Evolutionary conservation across 2,113 vertebrate species (phyloP).

Genomic region (Rattus norvegicus): DNA sequence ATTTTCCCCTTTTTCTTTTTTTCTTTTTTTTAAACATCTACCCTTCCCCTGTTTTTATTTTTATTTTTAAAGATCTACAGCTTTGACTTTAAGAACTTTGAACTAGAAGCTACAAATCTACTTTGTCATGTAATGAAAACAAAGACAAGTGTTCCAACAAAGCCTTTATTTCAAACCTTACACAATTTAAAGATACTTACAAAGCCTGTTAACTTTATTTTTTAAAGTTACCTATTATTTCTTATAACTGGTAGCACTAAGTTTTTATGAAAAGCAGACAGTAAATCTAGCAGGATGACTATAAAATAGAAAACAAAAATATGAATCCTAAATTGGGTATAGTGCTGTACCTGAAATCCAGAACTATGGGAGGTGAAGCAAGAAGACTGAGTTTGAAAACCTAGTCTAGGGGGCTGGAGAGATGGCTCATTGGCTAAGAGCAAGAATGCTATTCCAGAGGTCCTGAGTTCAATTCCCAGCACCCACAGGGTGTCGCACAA

Average conservation of each 20-base stretch:
- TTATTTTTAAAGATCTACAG: not conserved
- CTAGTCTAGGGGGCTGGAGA: too few relatives aligned
- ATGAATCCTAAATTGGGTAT: not conserved
- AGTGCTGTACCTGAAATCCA: not conserved
- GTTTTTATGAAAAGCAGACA: constrained; percentile 34
- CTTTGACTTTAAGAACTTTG: not conserved
- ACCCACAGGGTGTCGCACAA: too few relatives aligned
- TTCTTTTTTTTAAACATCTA: not conserved
- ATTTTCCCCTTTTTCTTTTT: constrained; percentile 19
- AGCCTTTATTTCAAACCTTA: constrained; percentile 37
- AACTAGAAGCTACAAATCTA: constrained; percentile 37
- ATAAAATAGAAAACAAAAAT: constrained; percentile 33
- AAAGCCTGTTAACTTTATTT: not conserved
- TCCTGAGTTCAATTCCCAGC: too few relatives aligned
- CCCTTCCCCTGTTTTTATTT: not conserved
- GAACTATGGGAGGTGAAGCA: not conserved
- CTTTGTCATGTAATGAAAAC: constrained; percentile 46
- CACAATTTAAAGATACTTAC: not conserved
- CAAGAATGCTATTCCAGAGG: too few relatives aligned
- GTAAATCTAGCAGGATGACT: constrained; percentile 35
- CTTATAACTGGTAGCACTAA: not conserved
- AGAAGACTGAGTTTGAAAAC: not conserved
- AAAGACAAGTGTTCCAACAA: not conserved
- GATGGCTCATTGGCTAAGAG: too few relatives aligned
- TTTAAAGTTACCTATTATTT: not conserved